A percentile compares a stretch with the other conserved stretches of the same genome.
Evolutionary conservation across 2,113 vertebrate genomes (phyloP).

Genomic region (Aspiorhynchus laticeps): DNA sequence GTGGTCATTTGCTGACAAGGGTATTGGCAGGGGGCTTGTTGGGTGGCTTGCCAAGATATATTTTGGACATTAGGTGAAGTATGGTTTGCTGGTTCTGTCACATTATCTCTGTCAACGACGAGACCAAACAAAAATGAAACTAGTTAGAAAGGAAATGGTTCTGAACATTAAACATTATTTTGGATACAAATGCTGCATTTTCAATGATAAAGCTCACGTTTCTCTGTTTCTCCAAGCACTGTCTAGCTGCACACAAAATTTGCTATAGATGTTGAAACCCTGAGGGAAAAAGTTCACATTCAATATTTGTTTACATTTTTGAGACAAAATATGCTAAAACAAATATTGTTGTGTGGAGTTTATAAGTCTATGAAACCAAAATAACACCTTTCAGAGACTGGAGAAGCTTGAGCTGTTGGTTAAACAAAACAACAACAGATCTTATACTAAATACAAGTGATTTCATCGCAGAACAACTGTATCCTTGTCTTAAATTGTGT

Average conservation of each 20-base stretch:
- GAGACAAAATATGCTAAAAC: neutral
- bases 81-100: neutral
- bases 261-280: neutral
- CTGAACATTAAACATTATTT: neutral
- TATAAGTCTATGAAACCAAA: neutral
- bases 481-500: neutral
- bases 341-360: neutral
- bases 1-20: neutral
- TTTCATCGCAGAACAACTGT: neutral
- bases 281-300: neutral
- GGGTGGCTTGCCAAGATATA: neutral
- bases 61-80: neutral
- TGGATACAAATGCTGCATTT: neutral
- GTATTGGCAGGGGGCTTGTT: neutral
- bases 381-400: neutral
- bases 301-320: neutral
- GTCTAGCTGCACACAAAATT: neutral
- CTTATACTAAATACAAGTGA: neutral
- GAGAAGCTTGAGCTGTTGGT: neutral
- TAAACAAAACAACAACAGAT: neutral
- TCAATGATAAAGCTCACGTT: neutral
- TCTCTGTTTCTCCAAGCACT: neutral
- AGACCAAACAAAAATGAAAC: neutral
- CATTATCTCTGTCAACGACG: neutral
- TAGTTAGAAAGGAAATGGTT: neutral